Base-by-base conservation (phyloP, 2,797 vertebrate species). In the Danio albolineatus region DNA sequence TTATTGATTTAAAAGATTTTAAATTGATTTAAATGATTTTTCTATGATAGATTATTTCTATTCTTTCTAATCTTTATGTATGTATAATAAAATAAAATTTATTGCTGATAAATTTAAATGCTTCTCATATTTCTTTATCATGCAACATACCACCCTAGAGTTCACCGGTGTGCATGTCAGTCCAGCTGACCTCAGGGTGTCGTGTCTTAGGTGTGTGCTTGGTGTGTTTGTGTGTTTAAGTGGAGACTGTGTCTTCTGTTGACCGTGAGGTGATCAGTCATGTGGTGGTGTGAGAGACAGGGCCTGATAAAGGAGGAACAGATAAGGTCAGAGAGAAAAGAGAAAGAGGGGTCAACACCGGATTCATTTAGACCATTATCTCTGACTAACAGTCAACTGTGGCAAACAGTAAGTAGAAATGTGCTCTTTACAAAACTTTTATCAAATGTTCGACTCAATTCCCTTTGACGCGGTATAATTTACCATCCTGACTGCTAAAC, bases 361-460 rank as follows among this genome's bases (percentile, higher is more conserved):
- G 78, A 81, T 85, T 79, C 82, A 49, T 39, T 65, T 65, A 80
- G 82, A 86, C 82, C 93, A 91, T 92, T 92, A 91, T 95, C 95
- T 95, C 92, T 91, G 91, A 93, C 91, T 94, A 93, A 95, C 94
- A 95, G 94, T 94, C 94, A 91, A 89, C 88, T 46, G 39, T 41
- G 66, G 73, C 21, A 56, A 78, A 76, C 9, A 38, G 56, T 3
- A 41, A 51, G 19, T 71, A 43, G 12, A 70, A 53, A 70, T 54
- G 39, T 39, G 16, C 10, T 71, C 36, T 14, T 7, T 38, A 13
- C 36, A 57, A 43, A 39, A 72, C 53, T 56, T 19, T 54, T 4
- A 39, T 21, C 5, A 49, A 66, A 66, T n/a, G 21, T 49, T n/a
- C 49, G 4, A n/a, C 4, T 39, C 6, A 17, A 39, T 39, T 39